Conservation (phyloP, 2,797 vertebrate species). For the Paedocypris micromegethes region DNA sequence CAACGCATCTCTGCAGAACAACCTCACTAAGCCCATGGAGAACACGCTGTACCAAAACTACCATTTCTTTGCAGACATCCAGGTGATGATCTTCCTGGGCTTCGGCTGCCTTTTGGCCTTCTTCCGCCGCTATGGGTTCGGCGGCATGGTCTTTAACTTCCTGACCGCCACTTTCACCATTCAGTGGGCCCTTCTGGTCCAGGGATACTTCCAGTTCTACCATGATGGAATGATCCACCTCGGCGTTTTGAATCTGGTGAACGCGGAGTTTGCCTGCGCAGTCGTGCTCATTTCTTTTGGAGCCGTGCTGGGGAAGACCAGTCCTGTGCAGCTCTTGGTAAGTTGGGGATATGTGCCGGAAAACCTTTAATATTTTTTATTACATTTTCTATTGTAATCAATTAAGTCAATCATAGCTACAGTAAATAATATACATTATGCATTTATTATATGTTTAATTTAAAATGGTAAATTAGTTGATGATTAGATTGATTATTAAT, state of each 20-base stretch:
- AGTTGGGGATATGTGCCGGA: slow-evolving; percentile 14
- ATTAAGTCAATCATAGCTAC: no score
- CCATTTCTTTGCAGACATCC: slow-evolving; percentile 75
- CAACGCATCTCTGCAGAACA: slow-evolving; percentile 51
- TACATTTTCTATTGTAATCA: background rate
- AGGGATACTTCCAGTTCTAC: slow-evolving; percentile 74
- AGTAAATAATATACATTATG: no score
- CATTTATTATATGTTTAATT: no score
- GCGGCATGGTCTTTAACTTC: slow-evolving; percentile 77
- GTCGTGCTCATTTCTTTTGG: slow-evolving; percentile 79
- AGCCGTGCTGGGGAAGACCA: slow-evolving; percentile 76
- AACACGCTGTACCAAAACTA: slow-evolving; percentile 67
- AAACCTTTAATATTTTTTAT: slow-evolving; percentile 3
- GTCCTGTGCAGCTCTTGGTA: slow-evolving; percentile 74
- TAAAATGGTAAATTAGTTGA: no score
- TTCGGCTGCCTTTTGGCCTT: slow-evolving; percentile 79
- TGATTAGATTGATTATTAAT: no score
- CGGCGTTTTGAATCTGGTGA: slow-evolving; percentile 71
- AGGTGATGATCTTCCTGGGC: slow-evolving; percentile 81
- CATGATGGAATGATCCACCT: slow-evolving; percentile 68
- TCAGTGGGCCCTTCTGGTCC: slow-evolving; percentile 79
- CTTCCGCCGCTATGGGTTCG: slow-evolving; percentile 72
- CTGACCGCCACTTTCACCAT: slow-evolving; percentile 74
- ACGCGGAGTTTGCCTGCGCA: slow-evolving; percentile 74
- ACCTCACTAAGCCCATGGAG: slow-evolving; percentile 55